Percentiles rank a stretch among this genome's conserved stretches.
These are phyloP conservation scores for Leptosomus discolor DNA, from an alignment of 2,113 vertebrate genomes.

Conservation along the genomic window DNA sequence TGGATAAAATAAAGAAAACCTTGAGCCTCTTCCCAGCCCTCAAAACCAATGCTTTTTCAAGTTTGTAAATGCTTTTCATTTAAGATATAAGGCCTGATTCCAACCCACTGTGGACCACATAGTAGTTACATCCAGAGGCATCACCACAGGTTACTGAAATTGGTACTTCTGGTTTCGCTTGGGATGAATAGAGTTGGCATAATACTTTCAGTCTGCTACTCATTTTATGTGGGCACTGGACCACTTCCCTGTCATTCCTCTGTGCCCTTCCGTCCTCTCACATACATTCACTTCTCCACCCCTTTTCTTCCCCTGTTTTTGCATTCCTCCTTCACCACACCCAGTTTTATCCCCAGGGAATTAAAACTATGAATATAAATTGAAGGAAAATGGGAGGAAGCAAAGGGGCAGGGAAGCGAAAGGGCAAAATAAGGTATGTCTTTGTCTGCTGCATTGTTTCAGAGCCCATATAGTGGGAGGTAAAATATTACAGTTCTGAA, in stretches of 20 bases:
- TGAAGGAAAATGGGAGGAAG: neutral
- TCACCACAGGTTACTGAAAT: neutral
- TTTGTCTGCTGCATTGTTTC: neutral
- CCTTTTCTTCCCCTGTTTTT: neutral
- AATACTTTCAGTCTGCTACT: neutral
- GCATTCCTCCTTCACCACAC: neutral
- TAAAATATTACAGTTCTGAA: neutral
- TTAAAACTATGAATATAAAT: neutral
- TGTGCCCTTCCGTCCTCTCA: neutral
- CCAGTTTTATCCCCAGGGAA: neutral
- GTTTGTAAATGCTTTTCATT: neutral
- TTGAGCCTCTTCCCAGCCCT: neutral
- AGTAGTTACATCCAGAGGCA: neutral
- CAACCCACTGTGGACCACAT: neutral
- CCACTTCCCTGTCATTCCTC: neutral
- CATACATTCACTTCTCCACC: neutral
- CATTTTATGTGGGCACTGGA: neutral
- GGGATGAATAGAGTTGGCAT: neutral
- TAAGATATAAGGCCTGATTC: neutral
- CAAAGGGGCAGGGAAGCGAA: neutral
- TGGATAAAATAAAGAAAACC: neutral
- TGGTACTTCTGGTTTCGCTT: neutral
- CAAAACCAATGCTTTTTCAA: neutral
- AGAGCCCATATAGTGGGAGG: neutral
- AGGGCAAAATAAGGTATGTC: neutral